Base-by-base conservation (phyloP, 2,888 invertebrate species). In the Drosophila pseudotakahashii region DNA sequence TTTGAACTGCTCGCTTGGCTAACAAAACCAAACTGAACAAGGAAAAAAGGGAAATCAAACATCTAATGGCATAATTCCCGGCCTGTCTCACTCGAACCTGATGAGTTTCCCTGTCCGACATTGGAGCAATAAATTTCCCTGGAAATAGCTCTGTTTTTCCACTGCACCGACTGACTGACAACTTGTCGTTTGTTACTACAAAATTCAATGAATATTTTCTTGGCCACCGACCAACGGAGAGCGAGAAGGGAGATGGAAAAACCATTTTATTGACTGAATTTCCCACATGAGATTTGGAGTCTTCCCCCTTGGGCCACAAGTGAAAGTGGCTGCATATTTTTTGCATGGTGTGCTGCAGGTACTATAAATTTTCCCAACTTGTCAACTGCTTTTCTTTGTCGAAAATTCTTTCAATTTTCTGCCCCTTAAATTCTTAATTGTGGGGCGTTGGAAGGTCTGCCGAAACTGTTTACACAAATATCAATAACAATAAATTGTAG, bases 181-280 rank as follows among this genome's bases (percentile, higher is more conserved):
- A 66, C 53, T 73, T 73, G 77, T 75, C 78, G 70, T 78, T 82
- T 86, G 87, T 88, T 84, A 77, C 84, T 86, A 72, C 67, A 50
- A 88, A 86, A 84, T 88, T 86, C 89, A 88, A 83, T 86, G 84
- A 84, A 84, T 88, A 88, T 84, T 84, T 87, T 60, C 81, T 58
- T 68, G 57, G 48, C 34, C 53, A 13, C 44, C 51, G 58, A 58
- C 48, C 53, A 39, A 61, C 39, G 30, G 41, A 53, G 41, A 60
- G 19, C 19, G 63, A 60, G 45, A 44, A 30, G 47, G 30, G 30
- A 53, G 61, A 59, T 52, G 41, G 66, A 62, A 48, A 66, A 23
- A 36, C 26, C 59, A 59, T 45, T 85, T 79, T 71, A 71, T 79
- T 81, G 81, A 70, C 66, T 81, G 81, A 73, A 76, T 63, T 77